phyloP scores from a whole-genome alignment of 2,113 vertebrate species.

The Lanius ludovicianus region DNA sequence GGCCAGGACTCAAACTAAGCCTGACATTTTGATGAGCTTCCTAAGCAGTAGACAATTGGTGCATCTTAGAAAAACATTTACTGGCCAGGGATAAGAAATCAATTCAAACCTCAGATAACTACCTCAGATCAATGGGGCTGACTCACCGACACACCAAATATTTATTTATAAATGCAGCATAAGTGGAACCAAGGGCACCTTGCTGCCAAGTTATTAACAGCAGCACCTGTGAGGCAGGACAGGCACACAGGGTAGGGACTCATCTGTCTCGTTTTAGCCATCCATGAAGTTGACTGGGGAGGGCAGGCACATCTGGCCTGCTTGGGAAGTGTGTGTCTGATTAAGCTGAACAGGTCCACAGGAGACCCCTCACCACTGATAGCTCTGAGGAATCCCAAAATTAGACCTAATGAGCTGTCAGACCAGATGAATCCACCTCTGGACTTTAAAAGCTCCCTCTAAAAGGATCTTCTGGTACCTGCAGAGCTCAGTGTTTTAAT shows the following conservation, averaged over 20 bases:
- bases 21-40: slow-evolving; percentile 36
- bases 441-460: neutral
- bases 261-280: neutral
- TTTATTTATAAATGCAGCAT: slow-evolving; percentile 28
- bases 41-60: neutral
- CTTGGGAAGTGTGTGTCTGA: neutral
- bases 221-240: neutral
- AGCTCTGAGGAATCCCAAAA: neutral
- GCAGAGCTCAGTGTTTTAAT: neutral
- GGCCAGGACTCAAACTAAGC: neutral
- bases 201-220: slow-evolving; percentile 32
- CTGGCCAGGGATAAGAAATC: slow-evolving; percentile 28
- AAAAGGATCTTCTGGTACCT: neutral
- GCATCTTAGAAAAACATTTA: slow-evolving; percentile 30
- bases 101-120: slow-evolving; percentile 15
- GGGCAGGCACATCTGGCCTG: slow-evolving; percentile 21
- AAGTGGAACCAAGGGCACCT: slow-evolving; percentile 49
- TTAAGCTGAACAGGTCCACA: slow-evolving; percentile 19
- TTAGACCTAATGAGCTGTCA: slow-evolving; percentile 30
- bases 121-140: neutral
- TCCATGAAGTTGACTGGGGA: neutral
- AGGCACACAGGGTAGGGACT: neutral
- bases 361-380: neutral
- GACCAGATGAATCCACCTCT: neutral
- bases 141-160: neutral